Base-by-base conservation (phyloP, 2,113 vertebrate genomes). In the Bubalus kerabau region DNA sequence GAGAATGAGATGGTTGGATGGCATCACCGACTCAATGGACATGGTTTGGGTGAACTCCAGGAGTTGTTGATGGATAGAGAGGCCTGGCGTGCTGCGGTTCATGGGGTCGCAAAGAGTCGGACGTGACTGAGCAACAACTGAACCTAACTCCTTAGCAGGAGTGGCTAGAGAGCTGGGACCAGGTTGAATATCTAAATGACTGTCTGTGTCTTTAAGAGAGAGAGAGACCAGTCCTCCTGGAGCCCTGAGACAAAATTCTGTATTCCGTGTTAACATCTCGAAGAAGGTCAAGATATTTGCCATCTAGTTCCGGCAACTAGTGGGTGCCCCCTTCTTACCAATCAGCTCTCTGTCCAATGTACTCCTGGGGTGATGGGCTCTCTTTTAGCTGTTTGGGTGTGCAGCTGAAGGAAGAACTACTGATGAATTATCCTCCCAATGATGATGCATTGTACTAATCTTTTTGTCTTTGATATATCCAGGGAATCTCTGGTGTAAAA, bases 251-350 rank as follows among this genome's bases (percentile, higher is more conserved):
- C 43, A n/a, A n/a, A 59, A 57, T 23, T 81, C 32, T 28, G 82
- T 23, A 56, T 46, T 81, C 60, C 59, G 3, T n/a, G 24, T 59
- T n/a, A 50, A 76, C 21, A 50, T 36, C 71, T 30, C 59, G 26
- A 90, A 95, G 56, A 78, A 67, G 94, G 19, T 0, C 0, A 67
- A 23, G 12, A 13, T 80, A 89, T 85, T 57, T 92, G 48, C n/a
- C 46, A 30, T 80, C 87, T 62, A 46, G 3, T 36, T 46, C 28
- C 17, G 15, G 4, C 15, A 46, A 56, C 88, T 81, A 1, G 0
- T 24, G 86, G 40, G 21, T 9, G 6, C 26, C 4, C 8, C 23
- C 8, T 3, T 80, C 7, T 21, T 0, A 0, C 36, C 23, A 48
- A 30, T 30, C 5, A 4, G 11, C 24, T 71, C 32, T 71, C 50